Evolutionary conservation across 2,113 vertebrate species (phyloP).

Genomic region (Pseudonaja textilis): DNA sequence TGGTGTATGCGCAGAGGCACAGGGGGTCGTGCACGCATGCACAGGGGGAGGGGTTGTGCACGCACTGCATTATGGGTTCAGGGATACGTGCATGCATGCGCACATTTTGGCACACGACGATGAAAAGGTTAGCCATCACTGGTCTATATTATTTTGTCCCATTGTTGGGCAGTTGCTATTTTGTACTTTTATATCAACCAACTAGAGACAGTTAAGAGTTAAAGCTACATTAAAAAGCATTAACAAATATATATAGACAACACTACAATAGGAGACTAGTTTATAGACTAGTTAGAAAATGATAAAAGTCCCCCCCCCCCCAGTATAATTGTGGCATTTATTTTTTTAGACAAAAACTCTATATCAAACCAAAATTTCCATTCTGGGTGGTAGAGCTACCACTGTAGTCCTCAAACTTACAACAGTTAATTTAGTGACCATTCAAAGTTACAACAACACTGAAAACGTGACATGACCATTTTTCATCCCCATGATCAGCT

Average conservation of each 20-base stretch:
- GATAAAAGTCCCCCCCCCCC: not conserved
- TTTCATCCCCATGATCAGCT: not conserved
- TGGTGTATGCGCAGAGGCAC: too few species aligned
- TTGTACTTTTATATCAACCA: not conserved
- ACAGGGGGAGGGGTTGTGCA: too few species aligned
- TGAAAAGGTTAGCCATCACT: too few species aligned
- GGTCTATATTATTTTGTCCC: not conserved
- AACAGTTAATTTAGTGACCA: not conserved
- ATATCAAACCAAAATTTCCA: not conserved
- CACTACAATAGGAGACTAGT: not conserved
- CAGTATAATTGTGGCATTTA: not conserved
- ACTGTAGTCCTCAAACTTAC: not conserved
- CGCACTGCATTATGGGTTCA: too few species aligned
- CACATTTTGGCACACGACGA: too few species aligned
- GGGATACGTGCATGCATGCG: too few species aligned
- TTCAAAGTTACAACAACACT: not conserved
- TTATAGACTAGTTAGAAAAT: not conserved
- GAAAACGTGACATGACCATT: not conserved
- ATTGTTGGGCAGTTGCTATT: not conserved
- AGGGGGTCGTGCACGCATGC: too few species aligned
- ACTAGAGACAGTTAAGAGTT: not conserved
- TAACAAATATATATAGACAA: not conserved
- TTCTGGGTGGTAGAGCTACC: not conserved
- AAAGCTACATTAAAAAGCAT: not conserved
- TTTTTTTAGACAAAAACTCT: not conserved